Evolutionary conservation across 2,888 invertebrate species (phyloP), one percentile per base, ranked within the genome.

Genomic region (Cataglyphis rosenhaueri): DNA sequence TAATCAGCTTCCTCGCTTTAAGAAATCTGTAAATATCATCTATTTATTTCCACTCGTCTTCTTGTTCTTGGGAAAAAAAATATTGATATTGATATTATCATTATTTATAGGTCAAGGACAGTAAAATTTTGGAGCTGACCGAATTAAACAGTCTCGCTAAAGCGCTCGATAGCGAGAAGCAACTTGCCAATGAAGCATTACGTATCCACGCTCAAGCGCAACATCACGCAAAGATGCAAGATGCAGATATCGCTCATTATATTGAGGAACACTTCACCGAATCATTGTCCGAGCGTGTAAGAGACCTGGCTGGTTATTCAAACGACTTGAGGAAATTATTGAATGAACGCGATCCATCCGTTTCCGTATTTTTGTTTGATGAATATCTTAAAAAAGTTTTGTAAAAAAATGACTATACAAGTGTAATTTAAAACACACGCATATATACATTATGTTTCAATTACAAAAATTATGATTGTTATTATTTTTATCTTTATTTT

Each of bases 221-320:
- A 86, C 97, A 97, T 91, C 96, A 97, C 84, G 97, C 96, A 6
- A 89, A 89, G 35, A 35, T 6, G 84, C 85, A 89, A 9, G 93
- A 93, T 85, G 88, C 90, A 25, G 89, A 90, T 95, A 95, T 97
- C 86, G 96, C 97, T 21, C 97, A 97, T 87, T 97, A 96, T 92
- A 93, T 98, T 1, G 97, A 98, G 89, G 97, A 97, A 88, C 96
- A 97, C 89, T 97, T 97, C 95, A 95, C 97, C 79, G 96, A 96
- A 91, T 94, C 96, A 84, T 97, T 98, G 74, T 95, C 97, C 0
- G 95, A 96, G 68, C 95, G 94, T 15, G 96, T 98, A 89, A 96
- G 98, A 62, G 95, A 96, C 61, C 94, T 98, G 44, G 96, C 98
- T 32, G 98, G 98, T 3, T 96, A 97, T 95, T 96, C 96, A 82